Evolutionary conservation across 2,797 vertebrate species (phyloP).

Genomic region (Smutsia gigantea): DNA sequence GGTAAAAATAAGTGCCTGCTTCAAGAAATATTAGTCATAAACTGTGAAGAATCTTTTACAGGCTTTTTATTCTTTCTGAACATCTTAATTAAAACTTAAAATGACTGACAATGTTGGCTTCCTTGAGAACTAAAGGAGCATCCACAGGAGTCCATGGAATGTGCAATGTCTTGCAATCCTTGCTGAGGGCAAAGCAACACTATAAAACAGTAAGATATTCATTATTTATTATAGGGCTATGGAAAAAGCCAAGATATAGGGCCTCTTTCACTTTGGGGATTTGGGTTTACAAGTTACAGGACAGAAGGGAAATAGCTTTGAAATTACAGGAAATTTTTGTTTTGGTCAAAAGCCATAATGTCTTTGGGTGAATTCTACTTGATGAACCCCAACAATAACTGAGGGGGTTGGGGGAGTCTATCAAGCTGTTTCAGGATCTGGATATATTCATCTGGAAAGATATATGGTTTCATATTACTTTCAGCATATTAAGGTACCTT

Average conservation of each 20-base stretch:
- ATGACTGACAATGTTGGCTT: slow-evolving; percentile 67
- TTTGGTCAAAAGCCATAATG: slow-evolving; percentile 77
- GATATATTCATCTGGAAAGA: slow-evolving; percentile 81
- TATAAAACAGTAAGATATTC: slow-evolving; percentile 71
- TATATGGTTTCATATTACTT: slow-evolving; percentile 80
- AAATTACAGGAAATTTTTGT: slow-evolving; percentile 82
- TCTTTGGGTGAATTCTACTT: slow-evolving; percentile 70
- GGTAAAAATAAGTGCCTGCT: slow-evolving; percentile 50
- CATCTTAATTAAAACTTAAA: slow-evolving; percentile 78
- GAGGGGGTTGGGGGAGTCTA: slow-evolving; percentile 57
- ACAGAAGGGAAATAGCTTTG: slow-evolving; percentile 78
- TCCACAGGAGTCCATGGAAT: slow-evolving; percentile 21
- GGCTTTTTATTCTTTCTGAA: slow-evolving; percentile 54
- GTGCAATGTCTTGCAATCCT: slow-evolving; percentile 43
- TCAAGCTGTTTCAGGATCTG: slow-evolving; percentile 79
- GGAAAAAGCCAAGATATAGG: slow-evolving; percentile 60
- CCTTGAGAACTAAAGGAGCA: slow-evolving; percentile 46
- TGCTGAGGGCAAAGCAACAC: slow-evolving; percentile 42
- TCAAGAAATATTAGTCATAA: slow-evolving; percentile 70
- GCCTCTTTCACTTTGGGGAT: slow-evolving; percentile 72
- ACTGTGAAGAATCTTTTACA: slow-evolving; percentile 62
- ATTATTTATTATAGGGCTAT: slow-evolving; percentile 72
- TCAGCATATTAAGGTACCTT: slow-evolving; percentile 85
- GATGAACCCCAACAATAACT: slow-evolving; percentile 72
- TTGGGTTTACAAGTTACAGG: slow-evolving; percentile 79